These are phyloP conservation scores for Brenthis hecate DNA, from an alignment of 2,888 invertebrate genomes.

Conservation along the genomic window DNA sequence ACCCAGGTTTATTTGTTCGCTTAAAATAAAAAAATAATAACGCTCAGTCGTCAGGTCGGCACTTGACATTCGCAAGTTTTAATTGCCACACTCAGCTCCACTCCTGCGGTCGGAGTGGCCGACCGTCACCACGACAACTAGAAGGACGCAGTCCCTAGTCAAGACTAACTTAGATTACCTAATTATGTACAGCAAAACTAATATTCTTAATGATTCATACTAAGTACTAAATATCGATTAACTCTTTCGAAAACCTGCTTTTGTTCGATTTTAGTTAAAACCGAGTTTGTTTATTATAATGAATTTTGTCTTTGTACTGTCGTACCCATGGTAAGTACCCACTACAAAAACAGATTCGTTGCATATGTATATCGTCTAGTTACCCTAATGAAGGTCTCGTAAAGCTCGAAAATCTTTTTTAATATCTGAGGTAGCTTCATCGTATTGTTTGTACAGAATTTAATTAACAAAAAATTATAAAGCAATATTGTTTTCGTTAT, in stretches of 20 bases:
- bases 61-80: slow-evolving; percentile 81
- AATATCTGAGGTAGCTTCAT: slow-evolving; percentile 33
- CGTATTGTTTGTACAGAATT: slow-evolving; percentile 29
- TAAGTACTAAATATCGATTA: not conserved
- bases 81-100: slow-evolving; percentile 75
- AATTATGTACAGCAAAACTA: slow-evolving; percentile 11
- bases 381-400: slow-evolving; percentile 48
- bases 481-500: too few species aligned
- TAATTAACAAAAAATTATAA: not conserved
- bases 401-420: slow-evolving; percentile 42
- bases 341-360: slow-evolving; percentile 38
- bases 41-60: slow-evolving; percentile 55
- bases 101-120: slow-evolving; percentile 68
- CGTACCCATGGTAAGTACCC: slow-evolving; percentile 10
- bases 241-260: slow-evolving; percentile 3
- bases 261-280: not conserved
- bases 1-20: slow-evolving; percentile 52
- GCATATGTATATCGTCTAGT: slow-evolving; percentile 46
- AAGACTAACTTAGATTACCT: slow-evolving; percentile 23
- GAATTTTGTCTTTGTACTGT: slow-evolving; percentile 13
- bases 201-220: slow-evolving; percentile 15
- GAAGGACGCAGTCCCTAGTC: slow-evolving; percentile 32
- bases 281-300: slow-evolving; percentile 1
- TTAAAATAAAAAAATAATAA: slow-evolving; percentile 67
- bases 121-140: slow-evolving; percentile 58